Base-by-base conservation (phyloP, 1,140 invertebrate species). In the Aphelenchoides fujianensis region DNA sequence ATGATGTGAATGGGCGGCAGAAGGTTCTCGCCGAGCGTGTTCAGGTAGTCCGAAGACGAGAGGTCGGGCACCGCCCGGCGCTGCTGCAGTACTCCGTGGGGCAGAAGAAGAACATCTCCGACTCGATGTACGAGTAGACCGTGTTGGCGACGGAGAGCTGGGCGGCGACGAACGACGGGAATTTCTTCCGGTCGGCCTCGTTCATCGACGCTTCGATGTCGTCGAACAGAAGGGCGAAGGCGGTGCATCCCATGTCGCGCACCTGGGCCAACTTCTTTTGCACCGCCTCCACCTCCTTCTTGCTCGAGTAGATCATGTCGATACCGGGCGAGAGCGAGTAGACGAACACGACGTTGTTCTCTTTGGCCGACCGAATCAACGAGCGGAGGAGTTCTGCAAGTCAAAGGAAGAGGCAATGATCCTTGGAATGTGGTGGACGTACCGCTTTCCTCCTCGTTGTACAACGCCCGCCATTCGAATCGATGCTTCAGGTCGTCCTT, bases 121-220 rank as follows among this genome's bases (percentile, higher is more conserved):
- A 91, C 36, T 90, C 90, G 2, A 98, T 87, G 86, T 96, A 92
- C 82, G 95, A 90, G 85, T 91, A 97, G 62, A 97, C 90, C 85
- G 97, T 93, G 87, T 99, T 99, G 5, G 95, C 94, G 2, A 99
- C 90, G 3, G 93, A 93, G 77, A 94, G 92, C 87, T 99, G 96
- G 37, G 96, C 96, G 87, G 94, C 92, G 37, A 93, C 96, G 88
- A 97, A 97, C 0, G 94, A 97, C 78, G 95, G 92, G 85, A 97
- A 98, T 32, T 94, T 90, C 88, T 96, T 92, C 83, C 95, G 94
- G 67, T 99, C 96, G 2, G 92, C 90, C 86, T 94, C 92, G 74
- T 91, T 93, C 89, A 99, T 92, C 86, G 97, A 94, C 0, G 93
- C 91, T 81, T 98, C 95, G 84, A 98, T 98, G 82, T 98, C 96